Evolutionary conservation across 2,113 vertebrate genomes (phyloP).

Genomic region (Drymodes brunneopygia): DNA sequence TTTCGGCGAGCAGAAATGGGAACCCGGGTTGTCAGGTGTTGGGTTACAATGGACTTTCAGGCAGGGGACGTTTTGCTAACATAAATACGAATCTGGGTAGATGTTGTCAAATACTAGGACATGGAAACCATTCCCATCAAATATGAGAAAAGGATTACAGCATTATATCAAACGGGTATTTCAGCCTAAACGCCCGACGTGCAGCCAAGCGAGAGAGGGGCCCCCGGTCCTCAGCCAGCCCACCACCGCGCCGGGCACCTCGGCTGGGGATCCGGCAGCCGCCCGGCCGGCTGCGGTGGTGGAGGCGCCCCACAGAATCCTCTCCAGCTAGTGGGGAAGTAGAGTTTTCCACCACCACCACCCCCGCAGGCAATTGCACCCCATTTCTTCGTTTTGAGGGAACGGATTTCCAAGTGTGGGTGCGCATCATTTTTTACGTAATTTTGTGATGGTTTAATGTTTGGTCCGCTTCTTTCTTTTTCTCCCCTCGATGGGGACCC

Average conservation of each 20-base stretch:
- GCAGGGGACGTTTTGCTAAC: slow-evolving; percentile 80
- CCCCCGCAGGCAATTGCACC: background rate
- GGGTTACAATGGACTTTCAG: slow-evolving; percentile 88
- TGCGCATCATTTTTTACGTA: background rate
- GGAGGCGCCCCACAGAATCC: background rate
- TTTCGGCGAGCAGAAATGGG: slow-evolving; percentile 88
- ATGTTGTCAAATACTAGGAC: slow-evolving; percentile 77
- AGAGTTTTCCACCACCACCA: background rate
- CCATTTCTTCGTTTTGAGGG: background rate
- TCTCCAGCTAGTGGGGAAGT: no score
- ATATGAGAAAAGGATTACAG: slow-evolving; percentile 71
- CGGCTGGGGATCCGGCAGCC: background rate
- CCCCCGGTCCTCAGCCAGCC: background rate
- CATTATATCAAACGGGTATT: slow-evolving; percentile 66
- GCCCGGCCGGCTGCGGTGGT: background rate
- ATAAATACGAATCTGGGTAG: slow-evolving; percentile 73
- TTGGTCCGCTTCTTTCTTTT: background rate
- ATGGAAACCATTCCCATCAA: slow-evolving; percentile 73
- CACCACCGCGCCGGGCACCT: background rate
- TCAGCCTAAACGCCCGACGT: slow-evolving; percentile 50
- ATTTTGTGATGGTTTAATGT: background rate
- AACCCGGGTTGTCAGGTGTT: slow-evolving; percentile 86
- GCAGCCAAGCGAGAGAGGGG: slow-evolving; percentile 56
- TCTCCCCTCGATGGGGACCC: background rate
- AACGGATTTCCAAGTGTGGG: background rate